Evolutionary conservation across 2,888 invertebrate genomes (phyloP).

Genomic region (Ennomos fuscantarius): DNA sequence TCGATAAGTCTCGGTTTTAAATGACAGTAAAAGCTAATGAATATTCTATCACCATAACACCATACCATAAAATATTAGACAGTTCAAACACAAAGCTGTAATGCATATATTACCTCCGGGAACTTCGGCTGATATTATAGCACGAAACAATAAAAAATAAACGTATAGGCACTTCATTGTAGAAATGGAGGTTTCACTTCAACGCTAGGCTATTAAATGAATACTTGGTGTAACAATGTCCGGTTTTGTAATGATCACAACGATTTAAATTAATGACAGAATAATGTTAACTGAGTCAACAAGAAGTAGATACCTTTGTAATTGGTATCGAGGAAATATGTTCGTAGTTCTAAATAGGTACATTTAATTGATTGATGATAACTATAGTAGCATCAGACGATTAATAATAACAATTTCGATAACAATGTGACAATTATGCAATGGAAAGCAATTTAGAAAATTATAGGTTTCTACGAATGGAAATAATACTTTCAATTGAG

Average conservation of each 20-base stretch:
- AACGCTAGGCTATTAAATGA: slow-evolving; percentile 13
- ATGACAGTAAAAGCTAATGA: slow-evolving; percentile 36
- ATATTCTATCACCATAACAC: slow-evolving; percentile 37
- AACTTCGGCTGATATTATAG: slow-evolving; percentile 12
- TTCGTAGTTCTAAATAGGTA: neutral
- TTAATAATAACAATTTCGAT: slow-evolving; percentile 23
- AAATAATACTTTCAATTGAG: slow-evolving; percentile 29
- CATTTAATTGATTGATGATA: neutral
- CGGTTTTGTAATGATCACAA: slow-evolving; percentile 15
- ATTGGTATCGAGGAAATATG: slow-evolving; percentile 29
- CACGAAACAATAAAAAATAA: slow-evolving; percentile 4
- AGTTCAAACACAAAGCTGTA: slow-evolving; percentile 21
- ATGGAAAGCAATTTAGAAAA: slow-evolving; percentile 33
- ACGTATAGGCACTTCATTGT: slow-evolving; percentile 17
- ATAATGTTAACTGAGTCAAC: slow-evolving; percentile 13
- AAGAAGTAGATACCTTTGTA: slow-evolving; percentile 2
- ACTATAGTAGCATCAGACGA: slow-evolving; percentile 21
- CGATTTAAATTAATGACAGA: slow-evolving; percentile 9
- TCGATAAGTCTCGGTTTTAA: slow-evolving; percentile 25
- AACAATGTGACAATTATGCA: slow-evolving; percentile 13
- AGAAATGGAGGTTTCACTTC: slow-evolving; percentile 3
- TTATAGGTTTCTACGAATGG: slow-evolving; percentile 32
- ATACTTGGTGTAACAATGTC: slow-evolving; percentile 1
- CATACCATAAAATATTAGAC: slow-evolving; percentile 28
- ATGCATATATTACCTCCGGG: slow-evolving; percentile 17